Evolutionary conservation across 2,888 invertebrate species (phyloP).

Genomic region (Coleophora deauratella): DNA sequence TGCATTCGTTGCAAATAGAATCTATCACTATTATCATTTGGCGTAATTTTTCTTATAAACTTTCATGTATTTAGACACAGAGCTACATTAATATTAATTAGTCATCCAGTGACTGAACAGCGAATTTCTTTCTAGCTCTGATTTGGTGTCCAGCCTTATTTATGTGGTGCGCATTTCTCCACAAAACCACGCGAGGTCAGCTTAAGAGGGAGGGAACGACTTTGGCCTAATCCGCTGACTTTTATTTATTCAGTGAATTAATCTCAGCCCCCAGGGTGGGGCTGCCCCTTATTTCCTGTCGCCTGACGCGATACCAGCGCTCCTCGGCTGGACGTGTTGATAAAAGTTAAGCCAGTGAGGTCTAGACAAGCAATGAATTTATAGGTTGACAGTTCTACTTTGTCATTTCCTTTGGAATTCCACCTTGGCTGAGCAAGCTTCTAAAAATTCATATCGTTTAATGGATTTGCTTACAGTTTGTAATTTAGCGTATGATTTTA

Average conservation of each 20-base stretch:
- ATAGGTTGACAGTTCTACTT: constrained; percentile 1
- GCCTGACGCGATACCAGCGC: constrained; percentile 39
- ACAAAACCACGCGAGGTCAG: constrained; percentile 71
- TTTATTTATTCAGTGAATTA: constrained; percentile 75
- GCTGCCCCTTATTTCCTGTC: constrained; percentile 59
- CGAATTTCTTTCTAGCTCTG: constrained; percentile 43
- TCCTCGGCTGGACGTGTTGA: constrained; percentile 49
- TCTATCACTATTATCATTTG: too few species aligned
- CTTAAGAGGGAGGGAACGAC: constrained; percentile 71
- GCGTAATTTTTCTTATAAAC: too few species aligned
- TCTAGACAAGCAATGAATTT: constrained; percentile 13
- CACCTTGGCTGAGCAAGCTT: not conserved
- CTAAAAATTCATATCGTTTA: not conserved
- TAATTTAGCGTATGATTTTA: not conserved
- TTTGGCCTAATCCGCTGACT: constrained; percentile 73
- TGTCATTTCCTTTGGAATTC: constrained; percentile 3
- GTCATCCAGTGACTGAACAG: constrained; percentile 16
- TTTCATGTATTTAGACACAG: too few species aligned
- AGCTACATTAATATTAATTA: constrained; percentile 6
- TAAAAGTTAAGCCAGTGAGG: constrained; percentile 35
- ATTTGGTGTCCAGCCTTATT: constrained; percentile 58
- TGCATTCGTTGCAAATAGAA: too few species aligned
- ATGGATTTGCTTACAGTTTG: not conserved
- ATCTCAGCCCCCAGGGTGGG: constrained; percentile 54
- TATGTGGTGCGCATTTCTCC: constrained; percentile 66